Percentiles rank a stretch among this genome's conserved stretches.
Evolutionary conservation across 2,797 vertebrate genomes (phyloP).

Genomic region (Chiroxiphia lanceolata): DNA sequence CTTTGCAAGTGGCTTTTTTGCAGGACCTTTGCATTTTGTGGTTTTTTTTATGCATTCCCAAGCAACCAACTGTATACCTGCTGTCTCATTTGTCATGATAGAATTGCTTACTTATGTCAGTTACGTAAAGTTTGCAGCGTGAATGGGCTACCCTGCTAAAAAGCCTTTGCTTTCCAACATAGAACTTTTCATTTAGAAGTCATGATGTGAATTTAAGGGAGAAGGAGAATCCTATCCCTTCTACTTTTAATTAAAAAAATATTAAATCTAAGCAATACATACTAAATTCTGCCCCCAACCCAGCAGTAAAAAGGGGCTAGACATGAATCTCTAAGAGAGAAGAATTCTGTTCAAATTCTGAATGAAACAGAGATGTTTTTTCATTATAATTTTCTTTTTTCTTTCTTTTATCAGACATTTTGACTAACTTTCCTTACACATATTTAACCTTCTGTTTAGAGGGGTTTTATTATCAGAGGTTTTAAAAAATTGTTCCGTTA

Average conservation of each 20-base stretch:
- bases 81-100: background rate
- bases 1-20: background rate
- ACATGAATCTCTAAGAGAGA: background rate
- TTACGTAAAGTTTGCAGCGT: background rate
- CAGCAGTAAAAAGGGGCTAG: background rate
- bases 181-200: background rate
- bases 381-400: background rate
- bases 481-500: background rate
- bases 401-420: background rate
- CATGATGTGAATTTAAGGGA: background rate
- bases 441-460: background rate
- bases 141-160: background rate
- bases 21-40: background rate
- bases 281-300: background rate
- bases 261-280: background rate
- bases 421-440: background rate
- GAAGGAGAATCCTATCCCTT: background rate
- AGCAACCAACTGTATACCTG: background rate
- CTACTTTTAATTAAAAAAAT: background rate
- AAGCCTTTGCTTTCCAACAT: background rate
- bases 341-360: background rate
- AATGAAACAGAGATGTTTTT: background rate
- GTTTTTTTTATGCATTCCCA: background rate
- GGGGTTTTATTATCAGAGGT: background rate
- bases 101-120: background rate